Evolutionary conservation across 2,797 vertebrate species (phyloP).

Genomic region (Erithacus rubecula): DNA sequence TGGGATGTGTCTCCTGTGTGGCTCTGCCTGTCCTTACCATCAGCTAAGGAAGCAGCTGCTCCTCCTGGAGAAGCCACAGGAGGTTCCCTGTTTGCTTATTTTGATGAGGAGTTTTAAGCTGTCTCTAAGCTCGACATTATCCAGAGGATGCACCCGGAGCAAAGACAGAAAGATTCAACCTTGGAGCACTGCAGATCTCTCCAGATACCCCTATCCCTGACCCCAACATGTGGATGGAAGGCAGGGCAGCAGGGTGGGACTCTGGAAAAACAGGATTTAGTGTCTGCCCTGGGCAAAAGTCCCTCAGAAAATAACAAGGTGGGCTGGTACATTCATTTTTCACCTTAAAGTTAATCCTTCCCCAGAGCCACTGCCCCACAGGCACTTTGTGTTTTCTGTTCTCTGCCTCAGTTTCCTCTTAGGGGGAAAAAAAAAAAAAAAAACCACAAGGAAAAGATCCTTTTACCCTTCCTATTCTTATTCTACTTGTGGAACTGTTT

Average conservation of each 20-base stretch:
- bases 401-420: neutral
- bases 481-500: neutral
- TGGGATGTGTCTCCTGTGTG: neutral
- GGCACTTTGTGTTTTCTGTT: neutral
- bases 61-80: neutral
- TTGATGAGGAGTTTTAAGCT: neutral
- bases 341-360: neutral
- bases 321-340: neutral
- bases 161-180: neutral
- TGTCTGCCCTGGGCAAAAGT: neutral
- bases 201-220: neutral
- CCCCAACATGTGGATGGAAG: accelerated
- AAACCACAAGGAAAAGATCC: neutral
- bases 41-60: neutral
- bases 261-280: accelerated
- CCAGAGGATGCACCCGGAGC: neutral
- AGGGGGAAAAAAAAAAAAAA: no score
- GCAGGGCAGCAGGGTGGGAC: neutral
- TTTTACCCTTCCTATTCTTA: neutral
- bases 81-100: neutral
- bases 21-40: neutral
- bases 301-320: neutral
- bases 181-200: neutral
- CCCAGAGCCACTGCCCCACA: neutral
- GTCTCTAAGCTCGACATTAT: neutral